Base-by-base conservation (phyloP, 2,797 vertebrate genomes). In the Botia almorhae region DNA sequence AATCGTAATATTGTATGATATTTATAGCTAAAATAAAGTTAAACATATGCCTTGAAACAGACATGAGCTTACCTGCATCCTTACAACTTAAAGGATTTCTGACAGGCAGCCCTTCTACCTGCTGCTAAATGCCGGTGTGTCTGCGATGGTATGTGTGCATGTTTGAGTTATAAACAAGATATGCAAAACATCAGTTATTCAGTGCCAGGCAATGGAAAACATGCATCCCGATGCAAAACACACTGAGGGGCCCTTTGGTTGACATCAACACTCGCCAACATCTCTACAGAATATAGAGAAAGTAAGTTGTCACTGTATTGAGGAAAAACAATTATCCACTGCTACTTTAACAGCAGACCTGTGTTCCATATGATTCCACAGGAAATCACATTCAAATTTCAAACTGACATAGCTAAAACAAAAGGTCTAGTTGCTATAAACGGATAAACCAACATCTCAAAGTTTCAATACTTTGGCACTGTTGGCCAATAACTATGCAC, bases 171-270 rank as follows among this genome's bases (percentile, higher is more conserved):
- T n/a, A n/a, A n/a, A n/a, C n/a, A n/a, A n/a, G n/a, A n/a, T n/a
- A n/a, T n/a, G n/a, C n/a, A n/a, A n/a, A n/a, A n/a, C 82, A 85
- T 88, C 87, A 77, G 89, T 90, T 92, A 91, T 90, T 88, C 83
- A 85, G 84, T 75, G n/a, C 14, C 60, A 81, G 78, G 21, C 60
- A 0, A 75, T 82, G 87, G 87, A 90, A 90, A 91, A 91, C 80
- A 89, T 87, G 82, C 87, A 56, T 68, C 83, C 51, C 17, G 72
- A 92, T 91, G 88, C 88, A 93, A 92, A 92, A 82, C 78, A 89
- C 73, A 51, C 77, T 19, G 39, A 89, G 76, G 76, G 69, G 74
- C 36, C n/a, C 85, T 85, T 89, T 89, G 90, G 89, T 91, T 90
- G 65, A 73, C 50, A 75, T 84, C 19, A 50, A 36, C 36, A 23